These are phyloP conservation scores for Pharmacophagus antenor DNA, from an alignment of 2,888 invertebrate genomes.

Conservation along the genomic window DNA sequence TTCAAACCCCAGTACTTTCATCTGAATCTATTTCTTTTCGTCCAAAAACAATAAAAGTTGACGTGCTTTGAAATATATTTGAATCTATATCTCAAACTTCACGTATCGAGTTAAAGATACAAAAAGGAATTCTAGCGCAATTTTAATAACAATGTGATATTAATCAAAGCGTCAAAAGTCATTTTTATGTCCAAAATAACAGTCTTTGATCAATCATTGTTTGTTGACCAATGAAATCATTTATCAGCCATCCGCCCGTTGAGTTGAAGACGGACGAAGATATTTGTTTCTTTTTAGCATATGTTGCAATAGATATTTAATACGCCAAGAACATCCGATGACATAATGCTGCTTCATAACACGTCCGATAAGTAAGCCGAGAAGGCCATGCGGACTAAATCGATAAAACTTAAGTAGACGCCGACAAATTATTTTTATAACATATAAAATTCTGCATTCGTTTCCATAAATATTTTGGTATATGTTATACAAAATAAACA, in stretches of 20 bases:
- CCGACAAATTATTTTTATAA: conserved; percentile 13
- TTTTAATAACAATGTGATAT: not conserved
- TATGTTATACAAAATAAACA: conserved; percentile 34
- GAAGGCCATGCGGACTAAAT: conserved; percentile 20
- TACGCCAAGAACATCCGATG: conserved; percentile 18
- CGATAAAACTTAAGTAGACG: conserved; percentile 19
- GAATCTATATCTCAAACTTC: too few relatives aligned
- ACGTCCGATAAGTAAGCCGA: conserved; percentile 7
- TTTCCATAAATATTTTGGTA: conserved; percentile 28
- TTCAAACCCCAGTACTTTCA: too few relatives aligned
- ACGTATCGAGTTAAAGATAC: too few relatives aligned
- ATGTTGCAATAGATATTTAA: conserved; percentile 34
- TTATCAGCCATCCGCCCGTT: not conserved
- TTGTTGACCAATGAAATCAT: not conserved
- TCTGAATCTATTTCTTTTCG: too few relatives aligned
- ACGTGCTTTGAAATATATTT: too few relatives aligned
- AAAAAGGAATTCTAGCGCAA: not conserved
- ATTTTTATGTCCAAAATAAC: not conserved
- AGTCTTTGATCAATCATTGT: not conserved
- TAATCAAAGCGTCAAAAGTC: not conserved
- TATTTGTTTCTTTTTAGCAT: conserved; percentile 11
- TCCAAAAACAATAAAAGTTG: too few relatives aligned
- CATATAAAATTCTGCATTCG: conserved; percentile 18
- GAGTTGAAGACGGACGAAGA: not conserved
- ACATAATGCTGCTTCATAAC: conserved; percentile 20